A percentile compares a stretch with the other conserved stretches of the same genome.
phyloP scores from a whole-genome alignment of 2,113 vertebrate species.

The Regulus satrapa region DNA sequence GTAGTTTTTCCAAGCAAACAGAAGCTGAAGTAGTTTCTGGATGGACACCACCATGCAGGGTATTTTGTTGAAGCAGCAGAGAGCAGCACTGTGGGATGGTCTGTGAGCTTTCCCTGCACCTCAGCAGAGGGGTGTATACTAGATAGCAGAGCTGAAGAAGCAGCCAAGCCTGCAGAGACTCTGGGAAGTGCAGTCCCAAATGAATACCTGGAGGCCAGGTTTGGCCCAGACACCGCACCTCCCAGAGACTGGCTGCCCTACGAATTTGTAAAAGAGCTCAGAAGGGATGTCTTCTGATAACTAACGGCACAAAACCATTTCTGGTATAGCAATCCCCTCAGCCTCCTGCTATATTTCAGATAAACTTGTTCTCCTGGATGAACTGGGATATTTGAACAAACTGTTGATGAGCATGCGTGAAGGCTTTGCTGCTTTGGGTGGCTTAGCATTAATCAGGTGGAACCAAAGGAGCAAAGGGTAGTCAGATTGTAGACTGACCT shows the following conservation, averaged over 20 bases:
- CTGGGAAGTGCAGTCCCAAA: not conserved
- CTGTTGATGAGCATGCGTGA: not conserved
- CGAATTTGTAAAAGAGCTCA: not conserved
- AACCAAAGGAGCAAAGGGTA: not conserved
- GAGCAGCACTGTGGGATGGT: fast-evolving
- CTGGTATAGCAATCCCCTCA: not conserved
- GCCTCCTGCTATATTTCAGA: not conserved
- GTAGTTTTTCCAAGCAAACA: not conserved
- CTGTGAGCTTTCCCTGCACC: not conserved
- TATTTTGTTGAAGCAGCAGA: not conserved
- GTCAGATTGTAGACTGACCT: not conserved
- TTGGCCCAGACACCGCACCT: not conserved
- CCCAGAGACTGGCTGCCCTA: not conserved
- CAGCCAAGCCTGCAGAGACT: not conserved
- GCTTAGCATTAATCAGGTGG: not conserved
- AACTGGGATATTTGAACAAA: not conserved
- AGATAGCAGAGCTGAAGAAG: not conserved
- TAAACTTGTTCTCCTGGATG: not conserved
- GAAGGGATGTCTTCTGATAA: not conserved
- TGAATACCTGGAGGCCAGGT: not conserved
- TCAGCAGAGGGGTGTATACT: fast-evolving
- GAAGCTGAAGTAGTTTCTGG: not conserved
- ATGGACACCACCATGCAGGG: not conserved
- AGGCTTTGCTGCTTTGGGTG: not conserved
- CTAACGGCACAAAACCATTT: not conserved